Base-by-base conservation (phyloP, 1,140 invertebrate genomes). In the Papilio machaon region DNA sequence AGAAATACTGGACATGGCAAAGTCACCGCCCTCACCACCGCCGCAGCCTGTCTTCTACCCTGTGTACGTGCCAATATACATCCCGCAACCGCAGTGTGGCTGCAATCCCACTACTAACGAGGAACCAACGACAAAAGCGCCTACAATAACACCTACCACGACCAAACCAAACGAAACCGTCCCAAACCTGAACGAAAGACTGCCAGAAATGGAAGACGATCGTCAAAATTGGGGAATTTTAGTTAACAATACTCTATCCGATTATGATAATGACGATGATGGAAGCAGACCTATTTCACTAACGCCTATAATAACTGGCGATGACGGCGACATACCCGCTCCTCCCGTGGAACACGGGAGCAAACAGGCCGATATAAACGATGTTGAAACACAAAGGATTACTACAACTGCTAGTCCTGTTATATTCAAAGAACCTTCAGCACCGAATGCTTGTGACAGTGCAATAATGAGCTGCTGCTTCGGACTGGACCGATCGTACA, bases 11-110 rank as follows among this genome's bases (percentile, higher is more conserved):
- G 64, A 79, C 8, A 46, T 67, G 46, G 77, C 77, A 47, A 79
- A 82, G 13, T 74, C 73, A 11, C 75, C 88, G 8, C 86, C 90
- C 2, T 86, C 89, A n/a, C 86, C 86, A 5, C 85, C 85, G 19
- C 89, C 89, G 0, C 92, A 91, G 64, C 88, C 90, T 10, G 86
- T 90, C 58, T 91, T 91, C 80, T 84, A 92, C 11, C 90, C 91
- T 10, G 35, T 79, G n/a, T 79, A 17, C 90, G 90, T 76, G 86
- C 91, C 8, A 84, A 92, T 9, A 85, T 88, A 11, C 88, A 89
- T 75, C 77, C 87, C 74, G 49, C 88, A 54, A 82, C 82, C 58
- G 19, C 67, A 73, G 1, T 82, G 82, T 80, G 30, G 70, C 9
- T 81, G 78, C 19, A 82, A 80, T 78, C 54, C 38, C 70, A 49